These are phyloP conservation scores for Temnothorax curvispinosus DNA, from an alignment of 1,140 invertebrate species.

Conservation along the genomic window DNA sequence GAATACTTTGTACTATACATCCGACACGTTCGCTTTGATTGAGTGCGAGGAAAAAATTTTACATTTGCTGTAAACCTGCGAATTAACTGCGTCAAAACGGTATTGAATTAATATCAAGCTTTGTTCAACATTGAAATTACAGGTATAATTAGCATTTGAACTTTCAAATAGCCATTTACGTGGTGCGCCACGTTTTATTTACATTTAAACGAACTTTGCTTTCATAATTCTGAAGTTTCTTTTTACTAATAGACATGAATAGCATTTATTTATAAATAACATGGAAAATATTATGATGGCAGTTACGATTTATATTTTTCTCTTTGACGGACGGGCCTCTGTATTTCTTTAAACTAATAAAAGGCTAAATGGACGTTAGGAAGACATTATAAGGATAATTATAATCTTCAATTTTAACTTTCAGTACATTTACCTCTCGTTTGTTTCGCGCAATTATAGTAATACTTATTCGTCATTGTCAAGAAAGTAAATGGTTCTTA, in stretches of 20 bases:
- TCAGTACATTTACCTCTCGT: background rate
- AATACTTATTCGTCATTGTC: background rate
- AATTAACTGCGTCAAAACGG: background rate
- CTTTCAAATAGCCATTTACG: slow-evolving; percentile 22
- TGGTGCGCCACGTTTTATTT: background rate
- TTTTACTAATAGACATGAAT: background rate
- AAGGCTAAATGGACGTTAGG: background rate
- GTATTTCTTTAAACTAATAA: background rate
- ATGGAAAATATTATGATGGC: background rate
- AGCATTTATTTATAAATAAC: background rate
- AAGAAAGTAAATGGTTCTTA: background rate
- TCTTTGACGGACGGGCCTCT: background rate
- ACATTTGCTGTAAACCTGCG: background rate
- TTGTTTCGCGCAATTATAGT: background rate
- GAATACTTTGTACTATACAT: background rate
- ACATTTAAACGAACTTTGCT: slow-evolving; percentile 9
- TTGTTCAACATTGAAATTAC: slow-evolving; percentile 18
- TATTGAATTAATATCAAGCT: slow-evolving; percentile 16
- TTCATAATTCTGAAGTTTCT: slow-evolving; percentile 27
- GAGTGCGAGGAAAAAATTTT: background rate
- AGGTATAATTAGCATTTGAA: slow-evolving; percentile 22
- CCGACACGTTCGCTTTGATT: too few species aligned
- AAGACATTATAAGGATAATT: background rate
- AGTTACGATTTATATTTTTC: background rate
- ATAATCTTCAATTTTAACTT: background rate